Evolutionary conservation across 1,140 invertebrate species (phyloP).

Genomic region (Zaprionus kolodkinae): DNA sequence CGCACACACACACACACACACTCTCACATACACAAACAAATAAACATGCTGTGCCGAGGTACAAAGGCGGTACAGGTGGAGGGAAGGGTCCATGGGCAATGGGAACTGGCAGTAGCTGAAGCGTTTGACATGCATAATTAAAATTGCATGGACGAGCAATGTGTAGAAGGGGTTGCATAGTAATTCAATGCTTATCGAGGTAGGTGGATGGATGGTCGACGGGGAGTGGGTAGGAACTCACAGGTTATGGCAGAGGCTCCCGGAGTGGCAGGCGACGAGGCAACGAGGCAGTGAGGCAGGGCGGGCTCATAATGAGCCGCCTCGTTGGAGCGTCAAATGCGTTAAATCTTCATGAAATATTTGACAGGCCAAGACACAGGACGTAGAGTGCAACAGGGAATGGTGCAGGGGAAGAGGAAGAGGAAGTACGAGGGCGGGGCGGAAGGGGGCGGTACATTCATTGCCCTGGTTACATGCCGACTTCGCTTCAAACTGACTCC

Average conservation of each 20-base stretch:
- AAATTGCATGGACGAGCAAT: conserved; percentile 33
- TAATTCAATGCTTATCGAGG: conserved; percentile 1
- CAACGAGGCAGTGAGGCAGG: neutral
- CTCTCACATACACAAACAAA: conserved; percentile 1
- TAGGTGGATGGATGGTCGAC: neutral
- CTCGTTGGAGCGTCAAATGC: conserved; percentile 62
- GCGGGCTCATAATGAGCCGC: conserved; percentile 50
- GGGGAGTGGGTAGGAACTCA: neutral
- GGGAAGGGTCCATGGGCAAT: neutral
- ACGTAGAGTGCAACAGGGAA: neutral
- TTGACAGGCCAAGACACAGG: conserved; percentile 39
- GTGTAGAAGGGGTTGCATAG: neutral
- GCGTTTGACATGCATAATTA: conserved; percentile 55
- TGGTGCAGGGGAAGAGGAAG: neutral
- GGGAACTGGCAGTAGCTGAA: conserved; percentile 26
- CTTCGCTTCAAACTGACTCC: conserved; percentile 29
- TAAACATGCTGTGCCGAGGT: conserved; percentile 3
- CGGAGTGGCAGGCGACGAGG: neutral
- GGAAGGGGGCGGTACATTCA: conserved; percentile 25
- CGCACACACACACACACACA: conserved; percentile 12
- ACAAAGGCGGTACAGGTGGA: neutral
- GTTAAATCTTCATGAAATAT: conserved; percentile 70
- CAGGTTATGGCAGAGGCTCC: neutral
- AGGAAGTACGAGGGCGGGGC: neutral
- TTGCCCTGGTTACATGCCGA: conserved; percentile 45